Evolutionary conservation across 2,888 invertebrate species (phyloP).

Genomic region (Ennomos quercinarius): DNA sequence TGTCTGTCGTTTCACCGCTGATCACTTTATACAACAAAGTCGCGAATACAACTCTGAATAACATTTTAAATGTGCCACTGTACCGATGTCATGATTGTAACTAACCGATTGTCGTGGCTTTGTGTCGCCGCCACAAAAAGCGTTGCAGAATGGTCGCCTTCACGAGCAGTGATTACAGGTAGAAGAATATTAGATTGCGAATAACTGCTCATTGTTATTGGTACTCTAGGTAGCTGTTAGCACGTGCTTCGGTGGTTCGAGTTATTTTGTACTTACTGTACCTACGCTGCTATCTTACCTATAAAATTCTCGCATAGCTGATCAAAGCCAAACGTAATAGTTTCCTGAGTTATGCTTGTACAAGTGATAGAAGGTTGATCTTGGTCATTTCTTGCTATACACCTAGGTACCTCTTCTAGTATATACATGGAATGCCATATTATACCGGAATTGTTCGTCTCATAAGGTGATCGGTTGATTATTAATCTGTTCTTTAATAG

Average conservation of each 20-base stretch:
- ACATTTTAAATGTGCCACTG: slow-evolving; percentile 78
- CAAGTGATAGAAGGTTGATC: slow-evolving; percentile 16
- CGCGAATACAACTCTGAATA: slow-evolving; percentile 53
- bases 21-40: slow-evolving; percentile 42
- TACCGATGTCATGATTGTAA: slow-evolving; percentile 72
- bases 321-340: slow-evolving; percentile 26
- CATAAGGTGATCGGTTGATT: background rate
- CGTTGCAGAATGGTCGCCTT: slow-evolving; percentile 68
- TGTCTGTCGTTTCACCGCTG: slow-evolving; percentile 40
- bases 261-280: slow-evolving; percentile 11
- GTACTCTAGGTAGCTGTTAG: slow-evolving; percentile 42
- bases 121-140: slow-evolving; percentile 62
- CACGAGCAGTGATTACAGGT: slow-evolving; percentile 68
- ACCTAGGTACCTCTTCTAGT: slow-evolving; percentile 21
- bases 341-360: slow-evolving; percentile 19
- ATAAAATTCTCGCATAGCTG: slow-evolving; percentile 23
- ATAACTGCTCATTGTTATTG: slow-evolving; percentile 67
- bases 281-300: background rate
- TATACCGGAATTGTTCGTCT: slow-evolving; percentile 1
- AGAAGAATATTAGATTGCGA: slow-evolving; percentile 70
- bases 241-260: slow-evolving; percentile 45
- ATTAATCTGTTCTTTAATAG: too few species aligned
- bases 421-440: slow-evolving; percentile 12
- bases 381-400: slow-evolving; percentile 13
- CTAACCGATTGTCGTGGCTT: slow-evolving; percentile 67